Percentiles rank a stretch among this genome's conserved stretches.
phyloP scores from a whole-genome alignment of 2,113 vertebrate genomes.

The Phaethornis superciliosus region DNA sequence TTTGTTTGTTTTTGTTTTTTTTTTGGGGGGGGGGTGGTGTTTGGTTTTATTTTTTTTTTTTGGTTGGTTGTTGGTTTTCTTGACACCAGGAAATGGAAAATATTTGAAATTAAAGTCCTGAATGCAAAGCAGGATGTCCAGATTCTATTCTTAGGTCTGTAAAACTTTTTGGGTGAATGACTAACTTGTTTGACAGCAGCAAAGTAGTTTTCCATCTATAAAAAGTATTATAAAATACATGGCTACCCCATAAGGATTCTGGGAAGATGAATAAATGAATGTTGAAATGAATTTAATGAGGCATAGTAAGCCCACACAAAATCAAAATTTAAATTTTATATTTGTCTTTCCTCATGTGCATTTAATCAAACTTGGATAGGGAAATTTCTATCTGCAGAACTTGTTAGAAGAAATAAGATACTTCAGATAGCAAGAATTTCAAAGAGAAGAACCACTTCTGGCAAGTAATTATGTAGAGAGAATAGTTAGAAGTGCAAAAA shows the following conservation, averaged over 20 bases:
- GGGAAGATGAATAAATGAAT: slow-evolving; percentile 20
- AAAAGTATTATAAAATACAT: neutral
- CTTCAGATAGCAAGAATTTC: neutral
- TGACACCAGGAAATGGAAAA: neutral
- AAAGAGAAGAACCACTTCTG: neutral
- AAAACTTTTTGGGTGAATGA: neutral
- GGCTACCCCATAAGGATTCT: neutral
- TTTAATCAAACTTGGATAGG: neutral
- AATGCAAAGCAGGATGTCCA: neutral
- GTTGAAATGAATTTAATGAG: neutral
- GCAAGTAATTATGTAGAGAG: neutral
- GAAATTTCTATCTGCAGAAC: neutral
- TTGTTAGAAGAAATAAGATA: slow-evolving; percentile 1
- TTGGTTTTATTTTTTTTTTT: neutral
- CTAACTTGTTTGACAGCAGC: neutral
- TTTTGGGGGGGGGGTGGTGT: too few species aligned
- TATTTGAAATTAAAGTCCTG: neutral
- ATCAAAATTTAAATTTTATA: slow-evolving; percentile 9
- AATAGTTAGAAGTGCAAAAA: neutral
- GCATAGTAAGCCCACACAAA: neutral
- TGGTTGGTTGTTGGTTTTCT: neutral
- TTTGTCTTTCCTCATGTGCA: neutral
- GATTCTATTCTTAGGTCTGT: neutral
- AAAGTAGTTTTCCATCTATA: neutral
- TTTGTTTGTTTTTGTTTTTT: neutral